These are phyloP conservation scores for Oenanthe oenanthe DNA, from an alignment of 2,113 vertebrate species.

Conservation along the genomic window DNA sequence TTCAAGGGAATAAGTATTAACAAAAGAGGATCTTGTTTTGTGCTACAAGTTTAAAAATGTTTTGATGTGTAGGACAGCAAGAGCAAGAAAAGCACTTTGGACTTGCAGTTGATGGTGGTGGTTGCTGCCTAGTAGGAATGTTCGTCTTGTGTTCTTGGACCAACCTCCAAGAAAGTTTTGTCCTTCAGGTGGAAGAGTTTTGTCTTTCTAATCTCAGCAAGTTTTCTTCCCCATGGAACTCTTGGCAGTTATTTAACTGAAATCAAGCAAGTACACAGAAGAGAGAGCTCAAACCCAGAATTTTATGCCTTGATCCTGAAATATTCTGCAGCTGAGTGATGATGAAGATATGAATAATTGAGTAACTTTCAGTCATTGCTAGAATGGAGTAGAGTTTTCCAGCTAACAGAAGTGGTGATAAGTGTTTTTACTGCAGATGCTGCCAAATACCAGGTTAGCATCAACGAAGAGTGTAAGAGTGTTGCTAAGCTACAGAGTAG, in stretches of 20 bases:
- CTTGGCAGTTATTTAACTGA: neutral
- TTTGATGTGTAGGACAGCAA: neutral
- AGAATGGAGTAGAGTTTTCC: conserved; percentile 14
- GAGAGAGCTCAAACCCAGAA: neutral
- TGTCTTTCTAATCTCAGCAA: neutral
- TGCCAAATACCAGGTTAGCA: conserved; percentile 44
- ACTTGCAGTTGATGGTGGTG: neutral
- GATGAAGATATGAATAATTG: conserved; percentile 45
- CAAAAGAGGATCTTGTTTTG: neutral
- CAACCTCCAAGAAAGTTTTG: neutral
- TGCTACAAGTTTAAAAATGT: neutral
- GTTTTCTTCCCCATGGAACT: neutral
- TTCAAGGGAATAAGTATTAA: neutral
- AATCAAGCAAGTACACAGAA: neutral
- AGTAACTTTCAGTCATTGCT: conserved; percentile 24
- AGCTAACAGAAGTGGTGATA: conserved; percentile 42
- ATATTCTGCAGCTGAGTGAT: neutral
- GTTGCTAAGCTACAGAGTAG: conserved; percentile 14
- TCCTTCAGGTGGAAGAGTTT: neutral
- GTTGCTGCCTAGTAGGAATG: neutral
- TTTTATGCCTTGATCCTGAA: conserved; percentile 31
- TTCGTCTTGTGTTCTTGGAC: neutral
- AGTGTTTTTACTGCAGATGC: conserved; percentile 50
- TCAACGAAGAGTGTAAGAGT: neutral
- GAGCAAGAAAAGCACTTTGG: neutral